These are phyloP conservation scores for Centropyge bicolor DNA, from an alignment of 2,797 vertebrate genomes.

Conservation along the genomic window DNA sequence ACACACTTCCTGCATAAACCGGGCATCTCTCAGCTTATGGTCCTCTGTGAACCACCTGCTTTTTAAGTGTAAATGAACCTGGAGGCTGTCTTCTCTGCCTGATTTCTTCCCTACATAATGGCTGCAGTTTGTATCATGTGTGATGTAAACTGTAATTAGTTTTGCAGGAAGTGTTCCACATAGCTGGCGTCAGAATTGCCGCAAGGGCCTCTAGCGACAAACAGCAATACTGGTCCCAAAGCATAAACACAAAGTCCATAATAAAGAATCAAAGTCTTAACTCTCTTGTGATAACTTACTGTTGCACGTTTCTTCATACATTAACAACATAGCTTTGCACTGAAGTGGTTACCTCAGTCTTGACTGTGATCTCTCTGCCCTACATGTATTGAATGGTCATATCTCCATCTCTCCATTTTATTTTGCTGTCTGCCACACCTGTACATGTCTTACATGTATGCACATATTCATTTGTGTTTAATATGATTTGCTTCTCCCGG, in stretches of 20 bases:
- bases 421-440: constrained; percentile 59
- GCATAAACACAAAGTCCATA: constrained; percentile 21
- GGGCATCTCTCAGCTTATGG: constrained; percentile 5
- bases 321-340: not conserved
- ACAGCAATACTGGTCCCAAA: not conserved
- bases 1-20: constrained; percentile 8
- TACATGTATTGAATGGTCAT: not conserved
- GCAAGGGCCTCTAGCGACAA: not conserved
- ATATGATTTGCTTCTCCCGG: constrained; percentile 88
- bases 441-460: constrained; percentile 69
- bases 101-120: constrained; percentile 10
- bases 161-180: constrained; percentile 23
- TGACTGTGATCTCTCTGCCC: not conserved
- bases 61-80: constrained; percentile 41
- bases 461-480: constrained; percentile 72
- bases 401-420: constrained; percentile 42
- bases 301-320: not conserved
- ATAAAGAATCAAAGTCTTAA: constrained; percentile 9
- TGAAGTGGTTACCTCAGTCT: not conserved
- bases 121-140: constrained; percentile 22
- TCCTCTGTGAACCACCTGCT: not conserved
- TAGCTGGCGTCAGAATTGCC: constrained; percentile 10
- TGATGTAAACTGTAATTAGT: constrained; percentile 35
- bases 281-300: not conserved
- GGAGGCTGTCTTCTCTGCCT: not conserved